These are phyloP conservation scores for Apamea anceps DNA, from an alignment of 2,888 invertebrate species.

Conservation along the genomic window DNA sequence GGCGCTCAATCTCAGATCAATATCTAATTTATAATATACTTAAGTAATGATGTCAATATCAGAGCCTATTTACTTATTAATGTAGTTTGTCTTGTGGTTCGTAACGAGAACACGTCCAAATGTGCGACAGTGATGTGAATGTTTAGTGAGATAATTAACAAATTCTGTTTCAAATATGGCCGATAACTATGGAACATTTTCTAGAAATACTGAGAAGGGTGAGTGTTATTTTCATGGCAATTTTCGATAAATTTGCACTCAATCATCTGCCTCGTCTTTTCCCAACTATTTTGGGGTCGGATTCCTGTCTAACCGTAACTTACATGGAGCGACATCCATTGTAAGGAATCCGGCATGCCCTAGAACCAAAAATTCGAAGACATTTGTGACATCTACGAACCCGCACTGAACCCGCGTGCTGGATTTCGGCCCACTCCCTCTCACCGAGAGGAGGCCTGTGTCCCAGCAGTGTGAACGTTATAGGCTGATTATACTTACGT, in stretches of 20 bases:
- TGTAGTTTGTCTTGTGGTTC: slow-evolving; percentile 43
- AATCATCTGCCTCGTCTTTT: neutral
- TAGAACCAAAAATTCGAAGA: too few species aligned
- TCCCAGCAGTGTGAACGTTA: too few species aligned
- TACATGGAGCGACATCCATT: neutral
- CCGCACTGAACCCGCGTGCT: too few species aligned
- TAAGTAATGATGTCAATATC: slow-evolving; percentile 28
- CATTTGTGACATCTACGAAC: too few species aligned
- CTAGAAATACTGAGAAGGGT: slow-evolving; percentile 21
- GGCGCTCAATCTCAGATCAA: slow-evolving; percentile 6
- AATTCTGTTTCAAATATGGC: slow-evolving; percentile 39
- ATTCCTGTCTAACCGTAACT: neutral
- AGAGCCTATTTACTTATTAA: neutral
- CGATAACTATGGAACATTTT: slow-evolving; percentile 55
- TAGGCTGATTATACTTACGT: too few species aligned
- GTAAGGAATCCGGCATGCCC: too few species aligned
- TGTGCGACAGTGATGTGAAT: slow-evolving; percentile 23
- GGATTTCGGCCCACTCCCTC: too few species aligned
- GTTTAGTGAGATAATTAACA: slow-evolving; percentile 3
- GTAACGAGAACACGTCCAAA: slow-evolving; percentile 42
- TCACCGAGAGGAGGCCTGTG: too few species aligned
- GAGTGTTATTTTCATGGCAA: slow-evolving; percentile 19
- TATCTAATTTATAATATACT: slow-evolving; percentile 4
- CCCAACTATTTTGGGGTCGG: neutral
- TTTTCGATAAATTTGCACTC: neutral